Evolutionary conservation across 2,113 vertebrate species (phyloP), one percentile per base, ranked within the genome.

Genomic region (Riparia riparia): DNA sequence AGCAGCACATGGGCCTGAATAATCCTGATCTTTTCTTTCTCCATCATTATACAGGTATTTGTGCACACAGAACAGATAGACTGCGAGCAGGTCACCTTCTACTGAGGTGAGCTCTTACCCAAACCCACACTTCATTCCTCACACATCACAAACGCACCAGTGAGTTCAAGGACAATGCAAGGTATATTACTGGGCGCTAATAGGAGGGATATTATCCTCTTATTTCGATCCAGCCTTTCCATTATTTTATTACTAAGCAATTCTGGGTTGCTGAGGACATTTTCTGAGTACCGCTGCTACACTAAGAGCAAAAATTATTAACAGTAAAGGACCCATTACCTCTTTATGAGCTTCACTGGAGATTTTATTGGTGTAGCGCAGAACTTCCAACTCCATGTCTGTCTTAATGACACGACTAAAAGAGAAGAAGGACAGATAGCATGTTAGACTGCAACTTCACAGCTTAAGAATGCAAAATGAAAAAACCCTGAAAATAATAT

Each of bases 261-360:
- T 63, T 83, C 82, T 61, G 69, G 29, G 41, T 78, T 51, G 68
- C 82, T 89, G 92, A 68, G 95, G 94, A 96, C 89, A 94, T 93
- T 96, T 92, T 94, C 89, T 83, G 83, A 94, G 69, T 89, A 86
- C 71, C 58, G 66, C 63, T 50, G 29, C 63, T 91, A 93, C 66
- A 88, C 76, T 79, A 90, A 93, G 88, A 97, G 86, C 51, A 91
- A 90, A 96, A 97, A 96, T 95, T 95, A 96, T 95, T 78, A 92
- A 91, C 88, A 92, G 86, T 73, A 71, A 95, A 50, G 65, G 58
- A 91, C 78, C 66, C 72, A 97, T 98, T 97, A 99, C 99, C 99
- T 99, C 98, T 97, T 98, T 99, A 97, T 99, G 99, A 86, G 99
- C 99, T 94, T 99, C 99, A 15, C 99, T 99, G 98, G 99, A 99